Evolutionary conservation across 2,888 invertebrate species (phyloP), one percentile per base, ranked within the genome.

Genomic region (Pomacea canaliculata): DNA sequence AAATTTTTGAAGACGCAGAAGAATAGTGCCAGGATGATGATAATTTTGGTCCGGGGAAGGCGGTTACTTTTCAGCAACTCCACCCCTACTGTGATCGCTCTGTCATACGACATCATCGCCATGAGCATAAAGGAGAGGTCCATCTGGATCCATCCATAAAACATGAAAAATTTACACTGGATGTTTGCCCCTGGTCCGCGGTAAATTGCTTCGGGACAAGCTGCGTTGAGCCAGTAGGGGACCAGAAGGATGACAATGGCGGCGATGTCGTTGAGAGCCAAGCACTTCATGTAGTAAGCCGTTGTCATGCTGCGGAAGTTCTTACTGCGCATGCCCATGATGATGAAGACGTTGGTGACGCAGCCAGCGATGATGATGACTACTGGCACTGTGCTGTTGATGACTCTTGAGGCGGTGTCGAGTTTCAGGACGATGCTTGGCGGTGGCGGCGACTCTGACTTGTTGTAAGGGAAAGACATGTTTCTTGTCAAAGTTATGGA

Each of bases 71-170:
- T 16, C 51, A 7, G 8, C 46, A 85, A 69, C n/a, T 85, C 84
- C 71, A 84, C 83, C 37, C 77, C 79, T 0, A 85, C 79, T 0
- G 86, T 85, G 9, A 84, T 73, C 2, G 83, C 82, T 37, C 85
- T 79, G 68, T 85, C 86, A 12, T 83, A 73, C n/a, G 85, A 85
- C 86, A 85, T 86, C 27, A 82, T 84, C 7, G 81, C 83, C 1
- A 85, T 85, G 19, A 85, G 77, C 37, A 84, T 70, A 48, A 86
- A 81, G 0, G 84, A 85, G n/a, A 84, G 68, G 70, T 86, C 85
- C 71, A 85, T 85, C 18, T 82, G 83, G 0, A 80, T 78, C 81
- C 83, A 83, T 2, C 86, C 85, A 51, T 83, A 78, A 68, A 86
- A 85, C 69, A 83, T 79, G 48, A 85, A 79, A 68, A 82, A 62